Conservation (phyloP, 2,888 invertebrate genomes). For the Ptilodon capucinus region DNA sequence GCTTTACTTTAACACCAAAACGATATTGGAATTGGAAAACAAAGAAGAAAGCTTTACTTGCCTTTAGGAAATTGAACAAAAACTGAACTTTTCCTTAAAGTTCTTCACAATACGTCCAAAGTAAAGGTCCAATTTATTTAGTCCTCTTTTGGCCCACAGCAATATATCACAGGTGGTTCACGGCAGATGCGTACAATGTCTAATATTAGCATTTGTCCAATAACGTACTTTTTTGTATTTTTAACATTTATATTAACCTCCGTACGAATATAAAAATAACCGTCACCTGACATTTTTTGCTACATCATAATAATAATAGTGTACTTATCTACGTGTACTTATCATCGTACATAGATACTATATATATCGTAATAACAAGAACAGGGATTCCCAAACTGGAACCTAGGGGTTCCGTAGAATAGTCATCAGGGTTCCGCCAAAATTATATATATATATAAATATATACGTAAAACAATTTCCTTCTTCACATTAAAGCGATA, state of each 20-base stretch:
- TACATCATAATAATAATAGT: too few species aligned
- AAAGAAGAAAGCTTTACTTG: neutral
- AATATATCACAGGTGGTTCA: neutral
- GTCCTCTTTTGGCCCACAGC: neutral
- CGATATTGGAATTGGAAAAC: conserved; percentile 7
- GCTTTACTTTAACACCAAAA: neutral
- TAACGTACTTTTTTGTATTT: neutral
- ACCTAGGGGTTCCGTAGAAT: too few species aligned
- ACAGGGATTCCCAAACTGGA: too few species aligned
- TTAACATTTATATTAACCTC: neutral
- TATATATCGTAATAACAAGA: too few species aligned
- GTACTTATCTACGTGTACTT: too few species aligned
- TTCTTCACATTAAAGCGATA: too few species aligned
- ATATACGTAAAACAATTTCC: too few species aligned
- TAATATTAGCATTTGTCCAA: neutral
- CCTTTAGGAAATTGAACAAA: neutral
- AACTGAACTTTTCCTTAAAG: neutral
- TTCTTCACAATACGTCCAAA: neutral
- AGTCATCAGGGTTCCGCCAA: too few species aligned
- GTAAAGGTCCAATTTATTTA: neutral
- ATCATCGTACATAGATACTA: too few species aligned
- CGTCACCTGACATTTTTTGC: too few species aligned
- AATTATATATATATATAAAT: too few species aligned
- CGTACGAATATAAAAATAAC: too few species aligned
- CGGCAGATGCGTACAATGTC: neutral